Evolutionary conservation across 2,888 invertebrate species (phyloP).

Genomic region (Isotomurus palustris): DNA sequence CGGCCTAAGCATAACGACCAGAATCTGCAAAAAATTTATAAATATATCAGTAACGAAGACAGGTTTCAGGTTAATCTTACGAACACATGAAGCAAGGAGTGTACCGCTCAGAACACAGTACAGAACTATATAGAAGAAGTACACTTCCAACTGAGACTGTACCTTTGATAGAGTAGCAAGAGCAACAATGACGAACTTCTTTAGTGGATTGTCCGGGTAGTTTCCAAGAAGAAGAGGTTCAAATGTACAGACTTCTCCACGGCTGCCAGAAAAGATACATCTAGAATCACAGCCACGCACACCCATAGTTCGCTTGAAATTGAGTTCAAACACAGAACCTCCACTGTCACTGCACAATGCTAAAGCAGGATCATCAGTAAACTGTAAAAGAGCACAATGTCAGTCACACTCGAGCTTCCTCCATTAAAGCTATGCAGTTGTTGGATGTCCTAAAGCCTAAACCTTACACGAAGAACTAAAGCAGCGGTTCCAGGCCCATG

Average conservation of each 20-base stretch:
- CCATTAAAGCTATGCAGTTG: background rate
- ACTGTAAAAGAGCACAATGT: conserved; percentile 51
- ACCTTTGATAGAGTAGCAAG: conserved; percentile 91
- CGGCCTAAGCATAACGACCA: conserved; percentile 73
- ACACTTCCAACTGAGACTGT: too few relatives aligned
- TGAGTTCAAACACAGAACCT: conserved; percentile 91
- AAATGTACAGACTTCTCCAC: conserved; percentile 79
- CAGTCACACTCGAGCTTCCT: background rate
- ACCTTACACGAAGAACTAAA: conserved; percentile 61
- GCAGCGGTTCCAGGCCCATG: conserved; percentile 81
- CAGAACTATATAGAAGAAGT: too few relatives aligned
- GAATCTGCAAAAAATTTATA: conserved; percentile 55
- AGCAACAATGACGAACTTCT: conserved; percentile 74
- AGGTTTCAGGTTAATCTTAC: too few relatives aligned
- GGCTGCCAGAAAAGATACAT: conserved; percentile 74
- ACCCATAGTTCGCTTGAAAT: conserved; percentile 81
- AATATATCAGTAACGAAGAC: too few relatives aligned
- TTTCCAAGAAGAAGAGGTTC: conserved; percentile 63
- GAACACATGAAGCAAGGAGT: too few relatives aligned
- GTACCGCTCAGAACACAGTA: too few relatives aligned
- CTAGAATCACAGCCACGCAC: conserved; percentile 83
- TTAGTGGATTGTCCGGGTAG: conserved; percentile 62
- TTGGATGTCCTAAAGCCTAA: background rate
- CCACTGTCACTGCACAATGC: conserved; percentile 85
- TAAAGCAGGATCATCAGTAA: conserved; percentile 66